Conservation (phyloP, 2,113 vertebrate species). For the Crypturellus undulatus region DNA sequence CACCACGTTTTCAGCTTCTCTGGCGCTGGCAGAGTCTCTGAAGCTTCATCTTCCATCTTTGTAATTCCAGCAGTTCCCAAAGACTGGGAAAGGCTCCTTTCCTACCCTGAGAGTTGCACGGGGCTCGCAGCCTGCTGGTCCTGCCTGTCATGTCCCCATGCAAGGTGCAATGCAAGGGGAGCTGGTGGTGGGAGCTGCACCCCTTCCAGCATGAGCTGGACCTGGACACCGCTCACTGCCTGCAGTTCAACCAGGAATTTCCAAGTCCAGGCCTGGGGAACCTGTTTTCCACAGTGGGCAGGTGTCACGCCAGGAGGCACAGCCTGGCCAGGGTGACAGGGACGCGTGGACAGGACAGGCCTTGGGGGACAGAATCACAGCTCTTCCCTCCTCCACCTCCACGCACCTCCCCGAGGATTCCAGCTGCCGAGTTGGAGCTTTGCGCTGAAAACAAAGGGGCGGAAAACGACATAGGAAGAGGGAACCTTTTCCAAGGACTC, state of each 20-base stretch:
- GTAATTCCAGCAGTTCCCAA: not conserved
- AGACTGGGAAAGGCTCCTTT: not conserved
- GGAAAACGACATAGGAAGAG: not conserved
- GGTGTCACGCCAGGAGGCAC: not conserved
- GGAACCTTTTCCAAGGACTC: not conserved
- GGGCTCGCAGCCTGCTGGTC: too few relatives aligned
- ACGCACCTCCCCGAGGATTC: too few relatives aligned
- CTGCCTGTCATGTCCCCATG: not conserved
- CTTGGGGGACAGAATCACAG: not conserved
- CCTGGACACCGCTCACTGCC: not conserved
- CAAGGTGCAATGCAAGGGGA: accelerated
- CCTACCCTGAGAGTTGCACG: not conserved
- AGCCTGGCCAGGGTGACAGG: not conserved
- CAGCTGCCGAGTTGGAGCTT: too few relatives aligned
- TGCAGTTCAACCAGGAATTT: not conserved
- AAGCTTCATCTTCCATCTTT: not conserved
- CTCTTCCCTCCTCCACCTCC: not conserved
- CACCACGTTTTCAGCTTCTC: not conserved
- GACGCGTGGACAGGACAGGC: not conserved
- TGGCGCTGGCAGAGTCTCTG: not conserved
- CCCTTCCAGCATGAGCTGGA: not conserved
- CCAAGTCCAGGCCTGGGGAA: not conserved
- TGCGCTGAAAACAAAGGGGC: too few relatives aligned
- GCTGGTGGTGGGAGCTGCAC: not conserved
- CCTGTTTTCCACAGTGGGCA: not conserved